phyloP scores from a whole-genome alignment of 2,113 vertebrate species.

The Crotophaga sulcirostris region DNA sequence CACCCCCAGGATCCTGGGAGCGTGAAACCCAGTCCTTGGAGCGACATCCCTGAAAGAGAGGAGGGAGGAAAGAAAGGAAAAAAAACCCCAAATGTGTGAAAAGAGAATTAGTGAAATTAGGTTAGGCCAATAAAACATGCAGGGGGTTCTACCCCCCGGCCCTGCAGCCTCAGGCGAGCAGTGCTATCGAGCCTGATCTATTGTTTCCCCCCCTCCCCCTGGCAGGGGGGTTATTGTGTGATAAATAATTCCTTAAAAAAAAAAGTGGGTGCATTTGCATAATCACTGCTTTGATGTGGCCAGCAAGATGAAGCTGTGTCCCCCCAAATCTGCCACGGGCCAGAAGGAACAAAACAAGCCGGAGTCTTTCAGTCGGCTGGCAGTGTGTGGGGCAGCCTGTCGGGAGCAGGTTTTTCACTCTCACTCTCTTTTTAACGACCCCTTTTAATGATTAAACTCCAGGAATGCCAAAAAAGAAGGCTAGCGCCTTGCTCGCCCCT shows the following conservation, averaged over 20 bases:
- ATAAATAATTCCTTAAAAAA: conserved; percentile 76
- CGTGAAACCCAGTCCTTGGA: conserved; percentile 57
- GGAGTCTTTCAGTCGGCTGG: conserved; percentile 58
- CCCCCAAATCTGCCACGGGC: conserved; percentile 71
- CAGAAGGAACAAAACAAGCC: conserved; percentile 66
- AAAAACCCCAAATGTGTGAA: conserved; percentile 73
- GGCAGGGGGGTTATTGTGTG: conserved; percentile 81
- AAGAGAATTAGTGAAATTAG: conserved; percentile 85
- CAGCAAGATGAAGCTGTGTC: conserved; percentile 67
- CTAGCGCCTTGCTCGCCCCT: not conserved
- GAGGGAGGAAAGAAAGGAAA: rapidly evolving
- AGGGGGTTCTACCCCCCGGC: not conserved
- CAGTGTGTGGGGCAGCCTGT: conserved; percentile 67
- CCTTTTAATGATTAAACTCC: conserved; percentile 70
- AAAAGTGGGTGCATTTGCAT: conserved; percentile 73
- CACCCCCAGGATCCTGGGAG: conserved; percentile 48
- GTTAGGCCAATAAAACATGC: conserved; percentile 78
- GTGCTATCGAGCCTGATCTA: conserved; percentile 71
- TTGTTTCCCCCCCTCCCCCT: conserved; percentile 72
- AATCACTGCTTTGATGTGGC: conserved; percentile 82
- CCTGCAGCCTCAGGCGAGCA: conserved; percentile 67
- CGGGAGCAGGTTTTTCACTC: conserved; percentile 40
- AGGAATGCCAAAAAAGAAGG: conserved; percentile 44
- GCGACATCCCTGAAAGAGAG: not conserved
- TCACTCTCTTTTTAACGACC: conserved; percentile 19